Evolutionary conservation across 2,113 vertebrate genomes (phyloP).

Genomic region (Litocranius walleri): DNA sequence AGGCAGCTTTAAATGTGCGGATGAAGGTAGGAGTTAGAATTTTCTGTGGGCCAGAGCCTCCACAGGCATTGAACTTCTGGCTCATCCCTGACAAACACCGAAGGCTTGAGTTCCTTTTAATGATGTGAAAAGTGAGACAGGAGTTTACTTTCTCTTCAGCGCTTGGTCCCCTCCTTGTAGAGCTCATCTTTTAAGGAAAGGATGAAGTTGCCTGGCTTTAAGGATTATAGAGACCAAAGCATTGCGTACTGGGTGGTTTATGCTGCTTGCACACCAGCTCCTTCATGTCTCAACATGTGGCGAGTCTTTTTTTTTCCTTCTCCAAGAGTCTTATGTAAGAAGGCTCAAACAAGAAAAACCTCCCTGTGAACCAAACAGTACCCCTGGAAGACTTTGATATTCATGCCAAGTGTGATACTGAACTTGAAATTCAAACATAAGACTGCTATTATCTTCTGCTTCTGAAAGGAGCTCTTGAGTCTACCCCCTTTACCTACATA

Average conservation of each 20-base stretch:
- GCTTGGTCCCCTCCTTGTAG: background rate
- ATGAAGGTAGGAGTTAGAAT: background rate
- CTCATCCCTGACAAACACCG: background rate
- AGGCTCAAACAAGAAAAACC: slow-evolving; percentile 72
- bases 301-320: background rate
- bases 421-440: slow-evolving; percentile 25
- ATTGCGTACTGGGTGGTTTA: background rate
- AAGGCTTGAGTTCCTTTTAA: background rate
- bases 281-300: slow-evolving; percentile 51
- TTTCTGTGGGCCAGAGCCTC: background rate
- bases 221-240: background rate
- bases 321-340: slow-evolving; percentile 48
- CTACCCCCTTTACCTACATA: slow-evolving; percentile 24
- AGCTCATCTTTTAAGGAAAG: background rate
- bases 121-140: background rate
- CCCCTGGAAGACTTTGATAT: slow-evolving; percentile 56
- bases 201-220: background rate
- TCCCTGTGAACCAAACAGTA: slow-evolving; percentile 58
- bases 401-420: slow-evolving; percentile 38
- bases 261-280: background rate
- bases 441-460: slow-evolving; percentile 39
- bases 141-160: background rate
- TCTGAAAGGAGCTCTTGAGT: slow-evolving; percentile 43
- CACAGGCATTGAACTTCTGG: background rate
- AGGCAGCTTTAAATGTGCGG: background rate